Evolutionary conservation across 2,113 vertebrate species (phyloP).

Genomic region (Ammodytes dubius): DNA sequence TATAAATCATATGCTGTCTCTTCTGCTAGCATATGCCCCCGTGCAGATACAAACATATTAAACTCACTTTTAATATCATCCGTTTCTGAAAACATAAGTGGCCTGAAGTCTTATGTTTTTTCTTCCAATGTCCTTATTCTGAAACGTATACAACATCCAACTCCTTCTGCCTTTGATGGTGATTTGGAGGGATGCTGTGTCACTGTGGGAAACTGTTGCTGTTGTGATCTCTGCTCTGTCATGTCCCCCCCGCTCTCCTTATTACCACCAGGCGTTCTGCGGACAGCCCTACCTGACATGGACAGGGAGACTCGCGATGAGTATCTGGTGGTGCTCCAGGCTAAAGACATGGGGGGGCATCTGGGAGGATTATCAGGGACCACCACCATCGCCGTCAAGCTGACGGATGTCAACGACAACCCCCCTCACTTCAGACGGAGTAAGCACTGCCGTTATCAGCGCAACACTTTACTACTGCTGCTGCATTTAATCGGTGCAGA

Average conservation of each 20-base stretch:
- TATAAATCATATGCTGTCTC: conserved; percentile 24
- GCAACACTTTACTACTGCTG: conserved; percentile 26
- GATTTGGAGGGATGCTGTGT: conserved; percentile 23
- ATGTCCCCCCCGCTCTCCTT: not conserved
- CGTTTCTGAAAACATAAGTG: conserved; percentile 7
- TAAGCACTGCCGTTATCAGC: conserved; percentile 71
- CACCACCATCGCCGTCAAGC: conserved; percentile 88
- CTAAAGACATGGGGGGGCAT: conserved; percentile 94
- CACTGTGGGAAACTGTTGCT: conserved; percentile 54
- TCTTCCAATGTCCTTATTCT: conserved; percentile 24
- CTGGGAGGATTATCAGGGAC: conserved; percentile 91
- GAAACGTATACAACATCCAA: conserved; percentile 40
- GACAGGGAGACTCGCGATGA: conserved; percentile 91
- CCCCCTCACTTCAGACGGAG: conserved; percentile 86
- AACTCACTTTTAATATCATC: conserved; percentile 10
- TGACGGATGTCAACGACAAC: conserved; percentile 89
- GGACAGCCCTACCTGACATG: conserved; percentile 91
- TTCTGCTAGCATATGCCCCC: conserved; percentile 36
- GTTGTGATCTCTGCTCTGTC: conserved; percentile 37
- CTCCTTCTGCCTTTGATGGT: conserved; percentile 36
- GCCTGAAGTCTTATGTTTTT: conserved; percentile 33
- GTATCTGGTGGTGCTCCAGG: conserved; percentile 91
- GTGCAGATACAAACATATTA: conserved; percentile 19
- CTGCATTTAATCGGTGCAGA: conserved; percentile 31
- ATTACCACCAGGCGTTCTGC: conserved; percentile 84